Base-by-base conservation (phyloP, 2,797 vertebrate genomes). In the Glyptemys insculpta region DNA sequence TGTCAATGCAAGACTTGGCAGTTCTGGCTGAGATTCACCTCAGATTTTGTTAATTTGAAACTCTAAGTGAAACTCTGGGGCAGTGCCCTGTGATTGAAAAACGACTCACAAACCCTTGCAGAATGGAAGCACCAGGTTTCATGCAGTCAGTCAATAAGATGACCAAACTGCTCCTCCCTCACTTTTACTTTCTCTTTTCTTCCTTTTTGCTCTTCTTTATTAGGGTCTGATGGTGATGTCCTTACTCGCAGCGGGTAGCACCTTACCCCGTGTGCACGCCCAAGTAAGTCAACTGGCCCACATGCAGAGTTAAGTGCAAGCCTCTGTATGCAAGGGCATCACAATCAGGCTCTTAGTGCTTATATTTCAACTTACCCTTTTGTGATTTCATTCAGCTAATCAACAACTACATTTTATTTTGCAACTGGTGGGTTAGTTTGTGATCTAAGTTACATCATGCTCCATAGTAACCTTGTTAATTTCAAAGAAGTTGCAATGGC, bases 381-480 rank as follows among this genome's bases (percentile, higher is more conserved):
- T 65, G 59, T 94, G 12, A 18, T 94, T 92, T 91, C 72, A 72
- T 85, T 88, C 62, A 65, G 88, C 79, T 90, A 47, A 65, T 90
- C 86, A 81, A 92, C 94, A 2, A 53, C 62, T 76, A 31, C 19
- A 4, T 85, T 57, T 92, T 94, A 6, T 19, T 88, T 93, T 85
- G 12, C 52, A 83, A 14, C 44, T 80, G 82, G 78, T 91, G 79
- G 53, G 31, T 65, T n/a, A 41, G 6, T 44, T 44, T 72, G 34
- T 72, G n/a, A 25, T 44, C 23, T 74, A 21, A 74, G 41, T 44
- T 25, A 74, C 12, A 74, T 41, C 72, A 25, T 37, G 19, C n/a
- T 68, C 65, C 27, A 29, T 65, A 34, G 62, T n/a, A 65, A 65
- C 62, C 16, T n/a, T n/a, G 34, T n/a, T 14, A 11, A 74, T 74